Evolutionary conservation across 2,113 vertebrate species (phyloP).

Genomic region (Rhinogobius similis): DNA sequence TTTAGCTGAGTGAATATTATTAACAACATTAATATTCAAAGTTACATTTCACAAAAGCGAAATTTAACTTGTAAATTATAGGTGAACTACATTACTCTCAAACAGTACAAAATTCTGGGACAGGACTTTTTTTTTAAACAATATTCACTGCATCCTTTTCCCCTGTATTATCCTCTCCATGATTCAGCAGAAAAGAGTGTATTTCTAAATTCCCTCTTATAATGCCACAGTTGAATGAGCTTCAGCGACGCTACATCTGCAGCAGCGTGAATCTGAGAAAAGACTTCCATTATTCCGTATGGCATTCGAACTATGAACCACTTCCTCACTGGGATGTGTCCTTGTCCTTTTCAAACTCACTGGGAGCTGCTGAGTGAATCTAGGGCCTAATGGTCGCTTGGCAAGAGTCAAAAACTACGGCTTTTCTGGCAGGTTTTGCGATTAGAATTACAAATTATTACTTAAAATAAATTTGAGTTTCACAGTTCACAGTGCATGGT

Average conservation of each 20-base stretch:
- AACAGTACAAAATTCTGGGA: no score
- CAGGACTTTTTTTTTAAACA: background rate
- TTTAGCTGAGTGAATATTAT: no score
- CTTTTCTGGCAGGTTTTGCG: background rate
- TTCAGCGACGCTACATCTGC: background rate
- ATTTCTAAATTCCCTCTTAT: background rate
- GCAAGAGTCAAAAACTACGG: background rate
- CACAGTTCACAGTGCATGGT: constrained; percentile 2
- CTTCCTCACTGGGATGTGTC: background rate
- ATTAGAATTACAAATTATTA: background rate
- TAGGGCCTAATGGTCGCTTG: background rate
- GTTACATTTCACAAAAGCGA: no score
- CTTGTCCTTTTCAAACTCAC: background rate
- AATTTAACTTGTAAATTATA: no score
- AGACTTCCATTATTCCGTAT: background rate
- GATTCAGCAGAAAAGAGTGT: background rate
- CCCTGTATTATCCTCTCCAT: background rate
- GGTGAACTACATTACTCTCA: no score
- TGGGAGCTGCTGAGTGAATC: background rate
- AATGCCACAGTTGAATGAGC: background rate
- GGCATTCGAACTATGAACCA: background rate
- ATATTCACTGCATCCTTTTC: background rate
- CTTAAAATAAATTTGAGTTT: background rate
- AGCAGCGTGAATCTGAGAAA: background rate
- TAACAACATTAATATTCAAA: background rate